Percentiles rank a stretch among this genome's conserved stretches.
These are phyloP conservation scores for Danio choprae DNA, from an alignment of 2,797 vertebrate genomes.

Conservation along the genomic window DNA sequence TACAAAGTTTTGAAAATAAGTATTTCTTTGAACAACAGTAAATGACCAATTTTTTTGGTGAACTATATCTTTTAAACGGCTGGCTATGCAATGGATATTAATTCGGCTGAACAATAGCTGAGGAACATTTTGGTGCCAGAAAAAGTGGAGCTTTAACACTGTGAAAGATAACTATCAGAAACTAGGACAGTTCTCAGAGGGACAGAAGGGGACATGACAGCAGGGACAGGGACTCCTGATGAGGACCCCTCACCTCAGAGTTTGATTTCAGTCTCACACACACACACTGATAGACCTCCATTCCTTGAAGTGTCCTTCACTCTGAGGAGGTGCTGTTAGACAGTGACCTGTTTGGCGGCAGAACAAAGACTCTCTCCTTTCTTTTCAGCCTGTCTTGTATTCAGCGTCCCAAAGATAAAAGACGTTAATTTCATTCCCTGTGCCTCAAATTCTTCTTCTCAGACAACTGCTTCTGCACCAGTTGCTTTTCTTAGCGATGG, in stretches of 20 bases:
- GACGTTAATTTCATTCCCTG: constrained; percentile 3
- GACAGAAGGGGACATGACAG: constrained; percentile 62
- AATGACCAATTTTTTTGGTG: background rate
- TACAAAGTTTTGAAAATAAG: background rate
- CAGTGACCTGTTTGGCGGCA: constrained; percentile 47
- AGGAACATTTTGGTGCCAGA: constrained; percentile 53
- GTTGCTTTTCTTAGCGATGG: constrained; percentile 31
- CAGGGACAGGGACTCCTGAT: constrained; percentile 55
- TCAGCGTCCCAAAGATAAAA: constrained; percentile 44
- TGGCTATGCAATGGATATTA: constrained; percentile 2
- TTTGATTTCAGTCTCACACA: constrained; percentile 48
- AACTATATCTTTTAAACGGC: background rate
- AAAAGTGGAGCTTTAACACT: constrained; percentile 7
- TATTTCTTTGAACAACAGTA: background rate
- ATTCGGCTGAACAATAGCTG: constrained; percentile 50
- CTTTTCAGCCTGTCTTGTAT: constrained; percentile 1
- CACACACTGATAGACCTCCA: constrained; percentile 28
- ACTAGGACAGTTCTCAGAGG: constrained; percentile 77
- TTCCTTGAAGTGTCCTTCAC: constrained; percentile 51
- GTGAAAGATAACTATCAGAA: constrained; percentile 66
- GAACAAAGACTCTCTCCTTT: constrained; percentile 46
- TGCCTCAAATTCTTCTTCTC: constrained; percentile 19
- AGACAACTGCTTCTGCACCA: constrained; percentile 4
- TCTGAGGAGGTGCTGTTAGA: constrained; percentile 28
- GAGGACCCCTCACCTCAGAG: constrained; percentile 52